Conservation (phyloP, 2,888 invertebrate species). For the Operophtera brumata region DNA sequence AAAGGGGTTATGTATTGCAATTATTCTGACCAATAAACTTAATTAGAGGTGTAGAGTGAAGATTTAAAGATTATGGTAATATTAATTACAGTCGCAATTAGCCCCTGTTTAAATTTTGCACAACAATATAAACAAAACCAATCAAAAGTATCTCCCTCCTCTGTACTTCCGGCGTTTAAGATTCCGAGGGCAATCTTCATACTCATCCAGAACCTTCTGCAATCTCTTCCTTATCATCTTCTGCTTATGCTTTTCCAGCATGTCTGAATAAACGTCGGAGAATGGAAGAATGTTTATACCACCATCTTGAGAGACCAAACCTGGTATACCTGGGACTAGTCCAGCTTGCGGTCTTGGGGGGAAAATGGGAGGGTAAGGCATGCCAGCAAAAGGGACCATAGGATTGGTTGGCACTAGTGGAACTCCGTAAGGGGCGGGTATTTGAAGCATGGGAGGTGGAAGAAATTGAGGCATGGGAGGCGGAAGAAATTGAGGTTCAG, state of each 20-base stretch:
- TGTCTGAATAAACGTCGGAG: slow-evolving; percentile 63
- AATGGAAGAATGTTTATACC: slow-evolving; percentile 70
- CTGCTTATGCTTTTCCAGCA: slow-evolving; percentile 60
- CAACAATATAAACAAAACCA: neutral
- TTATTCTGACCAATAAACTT: no score
- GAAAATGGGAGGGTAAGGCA: slow-evolving; percentile 14
- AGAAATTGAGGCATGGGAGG: slow-evolving; percentile 13
- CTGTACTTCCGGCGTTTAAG: slow-evolving; percentile 2
- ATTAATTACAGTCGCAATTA: no score
- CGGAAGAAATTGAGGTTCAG: neutral
- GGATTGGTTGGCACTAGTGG: slow-evolving; percentile 26
- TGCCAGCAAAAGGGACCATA: neutral
- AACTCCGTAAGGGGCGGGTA: slow-evolving; percentile 37
- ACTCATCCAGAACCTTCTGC: slow-evolving; percentile 45
- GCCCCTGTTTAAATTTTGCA: neutral
- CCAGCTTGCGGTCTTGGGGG: slow-evolving; percentile 36
- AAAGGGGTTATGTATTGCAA: no score
- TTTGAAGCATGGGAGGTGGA: slow-evolving; percentile 38
- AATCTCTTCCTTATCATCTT: slow-evolving; percentile 53
- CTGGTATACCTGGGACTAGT: slow-evolving; percentile 61
- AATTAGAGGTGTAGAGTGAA: no score
- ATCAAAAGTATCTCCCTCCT: neutral
- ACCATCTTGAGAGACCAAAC: slow-evolving; percentile 56
- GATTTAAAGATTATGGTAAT: no score
- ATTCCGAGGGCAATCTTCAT: slow-evolving; percentile 35